Conservation (phyloP, 2,797 vertebrate species). For the Megalops cyprinoides region DNA sequence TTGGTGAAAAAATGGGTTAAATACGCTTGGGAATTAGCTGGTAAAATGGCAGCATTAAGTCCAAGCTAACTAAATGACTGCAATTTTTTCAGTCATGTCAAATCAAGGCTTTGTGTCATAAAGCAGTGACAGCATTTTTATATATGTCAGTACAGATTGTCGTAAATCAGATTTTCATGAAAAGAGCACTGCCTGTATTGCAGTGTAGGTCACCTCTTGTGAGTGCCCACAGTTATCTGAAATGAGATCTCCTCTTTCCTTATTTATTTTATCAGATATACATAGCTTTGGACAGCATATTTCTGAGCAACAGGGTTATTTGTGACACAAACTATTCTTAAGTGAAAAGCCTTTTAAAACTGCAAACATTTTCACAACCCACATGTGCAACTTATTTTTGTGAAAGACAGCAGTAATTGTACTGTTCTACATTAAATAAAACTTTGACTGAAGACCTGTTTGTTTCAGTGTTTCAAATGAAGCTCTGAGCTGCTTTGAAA, state of each 20-base stretch:
- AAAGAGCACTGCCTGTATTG: too few relatives aligned
- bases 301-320: neutral
- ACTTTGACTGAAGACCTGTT: neutral
- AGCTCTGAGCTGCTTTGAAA: neutral
- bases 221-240: too few relatives aligned
- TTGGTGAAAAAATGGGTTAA: too few relatives aligned
- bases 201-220: neutral
- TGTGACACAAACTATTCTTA: neutral
- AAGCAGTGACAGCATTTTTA: too few relatives aligned
- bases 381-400: neutral
- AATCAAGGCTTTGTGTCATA: too few relatives aligned
- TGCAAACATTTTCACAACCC: neutral
- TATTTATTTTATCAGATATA: neutral
- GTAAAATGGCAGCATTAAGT: too few relatives aligned
- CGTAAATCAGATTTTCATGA: too few relatives aligned
- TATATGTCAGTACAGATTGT: too few relatives aligned
- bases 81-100: too few relatives aligned
- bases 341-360: neutral
- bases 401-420: neutral
- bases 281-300: neutral
- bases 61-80: too few relatives aligned
- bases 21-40: too few relatives aligned
- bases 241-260: neutral
- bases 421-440: neutral
- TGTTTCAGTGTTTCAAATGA: neutral